Conservation (phyloP, 2,797 vertebrate species). For the Takifugu ocellatus region DNA sequence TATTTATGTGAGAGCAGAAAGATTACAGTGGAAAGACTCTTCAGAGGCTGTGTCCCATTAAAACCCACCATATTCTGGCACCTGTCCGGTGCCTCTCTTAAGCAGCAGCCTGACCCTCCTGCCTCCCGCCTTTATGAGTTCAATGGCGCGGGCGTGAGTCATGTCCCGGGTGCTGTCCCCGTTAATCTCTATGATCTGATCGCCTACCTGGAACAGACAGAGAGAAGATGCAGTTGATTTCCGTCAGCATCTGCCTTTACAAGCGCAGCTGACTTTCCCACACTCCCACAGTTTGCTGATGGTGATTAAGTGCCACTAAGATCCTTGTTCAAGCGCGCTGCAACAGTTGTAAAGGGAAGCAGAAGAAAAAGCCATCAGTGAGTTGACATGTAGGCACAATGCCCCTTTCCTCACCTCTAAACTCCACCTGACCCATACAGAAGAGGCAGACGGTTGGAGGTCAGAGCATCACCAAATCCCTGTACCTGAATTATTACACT, state of each 20-base stretch:
- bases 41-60: slow-evolving; percentile 8
- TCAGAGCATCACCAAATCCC: too few species aligned
- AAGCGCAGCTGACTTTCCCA: slow-evolving; percentile 23
- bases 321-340: slow-evolving; percentile 17
- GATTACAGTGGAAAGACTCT: slow-evolving; percentile 1
- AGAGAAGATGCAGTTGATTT: slow-evolving; percentile 26
- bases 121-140: slow-evolving; percentile 98
- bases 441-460: background rate
- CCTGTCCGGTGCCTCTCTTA: slow-evolving; percentile 97
- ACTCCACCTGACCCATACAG: background rate
- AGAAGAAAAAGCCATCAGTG: slow-evolving; percentile 8
- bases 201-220: slow-evolving; percentile 85
- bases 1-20: slow-evolving; percentile 9
- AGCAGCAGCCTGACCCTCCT: slow-evolving; percentile 91
- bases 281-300: slow-evolving; percentile 5
- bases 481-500: background rate
- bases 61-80: slow-evolving; percentile 98
- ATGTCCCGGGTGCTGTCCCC: slow-evolving; percentile 99
- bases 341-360: slow-evolving; percentile 14
- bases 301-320: slow-evolving; percentile 21
- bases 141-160: slow-evolving; percentile 96
- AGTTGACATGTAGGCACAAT: slow-evolving; percentile 14
- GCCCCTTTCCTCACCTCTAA: slow-evolving; percentile 1
- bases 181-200: slow-evolving; percentile 99
- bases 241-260: slow-evolving; percentile 25